A percentile compares a stretch with the other conserved stretches of the same genome.
Evolutionary conservation across 2,113 vertebrate genomes (phyloP).

Genomic region (Nothobranchius kuhntae): DNA sequence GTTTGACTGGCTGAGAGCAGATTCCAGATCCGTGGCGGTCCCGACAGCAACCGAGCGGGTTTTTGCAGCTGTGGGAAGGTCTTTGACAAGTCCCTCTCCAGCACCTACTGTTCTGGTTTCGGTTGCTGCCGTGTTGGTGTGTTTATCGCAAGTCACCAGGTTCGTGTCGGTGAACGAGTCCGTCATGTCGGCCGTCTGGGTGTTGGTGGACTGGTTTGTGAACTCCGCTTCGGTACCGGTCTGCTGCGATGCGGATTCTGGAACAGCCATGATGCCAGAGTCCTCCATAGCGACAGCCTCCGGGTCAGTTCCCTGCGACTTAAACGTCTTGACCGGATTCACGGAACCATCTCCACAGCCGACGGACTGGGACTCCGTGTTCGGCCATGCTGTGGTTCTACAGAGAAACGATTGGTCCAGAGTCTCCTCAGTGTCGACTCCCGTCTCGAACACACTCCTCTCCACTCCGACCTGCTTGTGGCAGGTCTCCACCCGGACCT

Average conservation of each 20-base stretch:
- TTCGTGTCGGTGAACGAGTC: constrained; percentile 83
- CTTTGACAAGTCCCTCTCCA: constrained; percentile 92
- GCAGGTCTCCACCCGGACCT: constrained; percentile 59
- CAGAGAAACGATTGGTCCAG: constrained; percentile 38
- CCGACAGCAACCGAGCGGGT: constrained; percentile 87
- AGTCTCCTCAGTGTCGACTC: constrained; percentile 84
- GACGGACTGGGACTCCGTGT: constrained; percentile 75
- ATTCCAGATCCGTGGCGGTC: constrained; percentile 76
- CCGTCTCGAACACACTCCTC: constrained; percentile 73
- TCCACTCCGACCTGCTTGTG: constrained; percentile 79
- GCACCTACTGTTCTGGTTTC: constrained; percentile 84
- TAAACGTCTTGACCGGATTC: constrained; percentile 61
- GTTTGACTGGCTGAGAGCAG: constrained; percentile 68
- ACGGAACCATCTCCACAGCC: constrained; percentile 89
- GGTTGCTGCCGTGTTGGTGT: constrained; percentile 81
- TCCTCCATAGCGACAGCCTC: constrained; percentile 76
- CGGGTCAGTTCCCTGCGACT: constrained; percentile 77
- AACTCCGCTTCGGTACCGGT: constrained; percentile 79
- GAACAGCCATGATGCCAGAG: constrained; percentile 78
- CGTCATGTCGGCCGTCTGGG: constrained; percentile 43
- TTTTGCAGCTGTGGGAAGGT: constrained; percentile 76
- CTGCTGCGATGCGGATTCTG: constrained; percentile 73
- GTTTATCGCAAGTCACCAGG: constrained; percentile 79
- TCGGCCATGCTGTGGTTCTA: constrained; percentile 20
- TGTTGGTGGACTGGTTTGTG: constrained; percentile 82